phyloP scores from a whole-genome alignment of 2,797 vertebrate genomes.

The Tachyglossus aculeatus region DNA sequence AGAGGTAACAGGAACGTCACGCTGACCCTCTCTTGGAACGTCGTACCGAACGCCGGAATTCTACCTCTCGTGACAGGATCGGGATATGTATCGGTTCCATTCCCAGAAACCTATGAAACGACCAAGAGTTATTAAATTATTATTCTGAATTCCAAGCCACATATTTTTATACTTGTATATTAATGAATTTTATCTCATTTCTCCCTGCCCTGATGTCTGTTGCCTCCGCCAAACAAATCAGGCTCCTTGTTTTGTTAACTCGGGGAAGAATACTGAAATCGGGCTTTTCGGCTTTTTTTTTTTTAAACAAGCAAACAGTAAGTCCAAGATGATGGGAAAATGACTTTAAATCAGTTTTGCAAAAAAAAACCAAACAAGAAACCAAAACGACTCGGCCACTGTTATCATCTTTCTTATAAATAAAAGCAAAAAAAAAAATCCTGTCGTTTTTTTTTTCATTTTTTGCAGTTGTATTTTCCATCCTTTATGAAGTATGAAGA shows the following conservation, averaged over 20 bases:
- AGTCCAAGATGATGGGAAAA: constrained; percentile 46
- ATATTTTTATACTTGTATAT: constrained; percentile 81
- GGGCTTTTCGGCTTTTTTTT: not conserved
- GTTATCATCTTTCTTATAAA: constrained; percentile 58
- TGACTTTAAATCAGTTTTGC: constrained; percentile 14
- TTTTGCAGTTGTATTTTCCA: constrained; percentile 3
- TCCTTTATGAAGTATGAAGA: not conserved
- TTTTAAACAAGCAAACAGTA: constrained; percentile 13
- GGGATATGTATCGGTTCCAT: constrained; percentile 90
- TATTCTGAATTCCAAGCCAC: constrained; percentile 71
- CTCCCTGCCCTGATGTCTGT: constrained; percentile 43
- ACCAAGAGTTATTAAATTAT: constrained; percentile 91
- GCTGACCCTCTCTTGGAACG: constrained; percentile 95
- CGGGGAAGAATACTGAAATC: constrained; percentile 23
- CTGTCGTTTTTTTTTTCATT: not conserved
- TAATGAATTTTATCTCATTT: constrained; percentile 71
- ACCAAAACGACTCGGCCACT: constrained; percentile 2
- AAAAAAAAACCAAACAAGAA: too few species aligned
- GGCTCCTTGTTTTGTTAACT: constrained; percentile 30
- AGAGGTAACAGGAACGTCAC: constrained; percentile 97
- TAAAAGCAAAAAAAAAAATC: constrained; percentile 6
- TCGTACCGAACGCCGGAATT: constrained; percentile 96
- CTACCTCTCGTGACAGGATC: constrained; percentile 93
- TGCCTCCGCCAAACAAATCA: constrained; percentile 51
- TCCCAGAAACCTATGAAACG: constrained; percentile 92